These are phyloP conservation scores for Zaprionus capensis DNA, from an alignment of 1,140 invertebrate genomes.

Conservation along the genomic window DNA sequence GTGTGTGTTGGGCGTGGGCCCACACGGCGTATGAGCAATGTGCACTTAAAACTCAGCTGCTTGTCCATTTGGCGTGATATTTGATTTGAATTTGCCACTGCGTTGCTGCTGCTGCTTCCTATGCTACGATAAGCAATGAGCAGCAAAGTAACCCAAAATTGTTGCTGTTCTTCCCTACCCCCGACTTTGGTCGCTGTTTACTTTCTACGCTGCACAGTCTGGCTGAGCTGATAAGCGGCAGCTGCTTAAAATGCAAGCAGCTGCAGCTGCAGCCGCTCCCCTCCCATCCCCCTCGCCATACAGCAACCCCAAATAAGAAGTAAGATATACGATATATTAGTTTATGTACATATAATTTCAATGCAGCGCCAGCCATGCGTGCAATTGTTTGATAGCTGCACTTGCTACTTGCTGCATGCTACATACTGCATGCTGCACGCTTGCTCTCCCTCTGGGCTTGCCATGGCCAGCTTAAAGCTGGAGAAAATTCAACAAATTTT, in stretches of 20 bases:
- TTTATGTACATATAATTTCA: constrained; percentile 51
- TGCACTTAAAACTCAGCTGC: constrained; percentile 52
- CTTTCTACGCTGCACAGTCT: constrained; percentile 44
- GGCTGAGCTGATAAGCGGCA: constrained; percentile 66
- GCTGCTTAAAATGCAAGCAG: constrained; percentile 55
- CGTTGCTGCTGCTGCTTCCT: constrained; percentile 18
- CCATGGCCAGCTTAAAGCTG: neutral
- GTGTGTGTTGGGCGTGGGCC: constrained; percentile 9
- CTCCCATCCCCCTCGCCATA: too few relatives aligned
- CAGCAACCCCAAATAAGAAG: constrained; percentile 13
- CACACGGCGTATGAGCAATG: constrained; percentile 45
- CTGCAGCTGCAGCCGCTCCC: neutral
- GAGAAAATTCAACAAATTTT: neutral
- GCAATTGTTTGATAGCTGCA: constrained; percentile 61
- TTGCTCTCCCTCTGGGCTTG: neutral
- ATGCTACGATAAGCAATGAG: constrained; percentile 43
- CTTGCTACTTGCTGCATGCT: constrained; percentile 31
- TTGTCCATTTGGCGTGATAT: constrained; percentile 59
- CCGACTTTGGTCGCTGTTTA: constrained; percentile 32
- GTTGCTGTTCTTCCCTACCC: constrained; percentile 2
- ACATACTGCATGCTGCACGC: neutral
- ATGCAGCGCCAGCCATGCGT: constrained; percentile 63
- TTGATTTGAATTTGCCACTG: constrained; percentile 56
- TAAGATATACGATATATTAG: constrained; percentile 52
- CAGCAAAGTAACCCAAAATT: constrained; percentile 18